Evolutionary conservation across 2,888 invertebrate genomes (phyloP).

Genomic region (Choreutis nemorana): DNA sequence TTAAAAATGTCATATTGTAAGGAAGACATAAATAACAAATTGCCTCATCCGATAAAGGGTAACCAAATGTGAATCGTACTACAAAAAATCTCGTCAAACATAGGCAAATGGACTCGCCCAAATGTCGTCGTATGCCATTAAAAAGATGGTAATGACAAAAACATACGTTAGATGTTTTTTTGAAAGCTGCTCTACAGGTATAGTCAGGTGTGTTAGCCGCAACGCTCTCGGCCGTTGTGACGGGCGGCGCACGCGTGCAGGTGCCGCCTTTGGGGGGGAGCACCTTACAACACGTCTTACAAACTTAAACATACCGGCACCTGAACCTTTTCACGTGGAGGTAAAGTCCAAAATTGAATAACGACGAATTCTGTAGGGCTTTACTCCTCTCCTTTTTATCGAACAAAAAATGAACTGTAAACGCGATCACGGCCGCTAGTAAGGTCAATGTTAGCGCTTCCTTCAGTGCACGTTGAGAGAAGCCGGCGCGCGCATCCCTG

Average conservation of each 20-base stretch:
- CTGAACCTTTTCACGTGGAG: constrained; percentile 2
- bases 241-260: constrained; percentile 58
- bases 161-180: too few species aligned
- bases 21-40: too few species aligned
- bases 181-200: too few species aligned
- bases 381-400: constrained; percentile 67
- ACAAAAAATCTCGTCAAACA: too few species aligned
- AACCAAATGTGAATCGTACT: too few species aligned
- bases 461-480: constrained; percentile 64
- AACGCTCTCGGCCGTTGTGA: constrained; percentile 43
- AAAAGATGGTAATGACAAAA: too few species aligned
- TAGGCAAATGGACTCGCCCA: too few species aligned
- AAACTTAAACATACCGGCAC: constrained; percentile 22
- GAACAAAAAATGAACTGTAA: constrained; percentile 68
- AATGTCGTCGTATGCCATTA: too few species aligned
- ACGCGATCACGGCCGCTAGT: constrained; percentile 66
- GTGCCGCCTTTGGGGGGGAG: constrained; percentile 65
- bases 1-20: too few species aligned
- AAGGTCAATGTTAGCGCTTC: constrained; percentile 68
- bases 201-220: constrained; percentile 44
- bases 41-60: too few species aligned
- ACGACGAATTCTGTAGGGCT: constrained; percentile 35
- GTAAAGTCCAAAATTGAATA: constrained; percentile 17
- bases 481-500: constrained; percentile 60
- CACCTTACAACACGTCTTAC: constrained; percentile 60